These are phyloP conservation scores for Pilophorus perplexus DNA, from an alignment of 2,888 invertebrate species.

Conservation along the genomic window DNA sequence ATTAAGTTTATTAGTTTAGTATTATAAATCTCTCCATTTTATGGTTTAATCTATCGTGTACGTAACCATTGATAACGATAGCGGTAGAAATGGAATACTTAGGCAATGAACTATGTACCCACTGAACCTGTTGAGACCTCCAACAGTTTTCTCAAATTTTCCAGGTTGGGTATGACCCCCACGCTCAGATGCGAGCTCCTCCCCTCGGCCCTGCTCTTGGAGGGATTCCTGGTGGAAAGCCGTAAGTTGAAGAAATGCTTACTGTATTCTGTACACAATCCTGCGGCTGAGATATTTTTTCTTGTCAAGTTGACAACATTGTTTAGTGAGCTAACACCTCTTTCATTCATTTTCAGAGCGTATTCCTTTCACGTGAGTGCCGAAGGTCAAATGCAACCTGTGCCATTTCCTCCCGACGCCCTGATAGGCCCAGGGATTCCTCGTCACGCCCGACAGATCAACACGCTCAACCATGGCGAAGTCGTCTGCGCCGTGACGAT, in stretches of 20 bases:
- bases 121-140: too few relatives aligned
- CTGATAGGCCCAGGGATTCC: constrained; percentile 91
- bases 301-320: not conserved
- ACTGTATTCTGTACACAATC: too few relatives aligned
- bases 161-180: constrained; percentile 66
- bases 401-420: constrained; percentile 92
- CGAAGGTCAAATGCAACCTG: constrained; percentile 85
- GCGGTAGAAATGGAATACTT: too few relatives aligned
- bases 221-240: constrained; percentile 72
- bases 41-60: too few relatives aligned
- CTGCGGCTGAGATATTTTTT: too few relatives aligned
- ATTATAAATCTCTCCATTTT: too few relatives aligned
- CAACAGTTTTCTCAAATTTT: constrained; percentile 27
- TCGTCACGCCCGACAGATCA: constrained; percentile 85
- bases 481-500: constrained; percentile 97
- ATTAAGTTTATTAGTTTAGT: too few relatives aligned
- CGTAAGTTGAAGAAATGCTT: too few relatives aligned
- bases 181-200: constrained; percentile 65
- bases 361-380: constrained; percentile 93
- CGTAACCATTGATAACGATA: too few relatives aligned
- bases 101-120: too few relatives aligned
- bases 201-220: constrained; percentile 58
- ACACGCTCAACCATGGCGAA: constrained; percentile 91
- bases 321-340: not conserved
- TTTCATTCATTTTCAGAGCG: constrained; percentile 63